These are phyloP conservation scores for Hydractinia echinata DNA, from an alignment of 30 jellyfish, hydroid and myxozoan genomes.

Conservation along the genomic window DNA sequence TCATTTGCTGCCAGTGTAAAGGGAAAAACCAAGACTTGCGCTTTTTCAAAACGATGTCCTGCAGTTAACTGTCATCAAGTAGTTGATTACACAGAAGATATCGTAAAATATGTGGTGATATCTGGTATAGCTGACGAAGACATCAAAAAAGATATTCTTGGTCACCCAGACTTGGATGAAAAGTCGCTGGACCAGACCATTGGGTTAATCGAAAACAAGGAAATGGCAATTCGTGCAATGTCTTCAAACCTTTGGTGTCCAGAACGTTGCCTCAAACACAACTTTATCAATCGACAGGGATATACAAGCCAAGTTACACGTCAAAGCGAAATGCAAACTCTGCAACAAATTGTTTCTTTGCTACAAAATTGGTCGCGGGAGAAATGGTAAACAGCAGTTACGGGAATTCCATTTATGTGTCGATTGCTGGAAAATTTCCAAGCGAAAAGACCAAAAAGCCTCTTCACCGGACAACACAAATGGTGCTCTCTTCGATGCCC, in stretches of 20 bases:
- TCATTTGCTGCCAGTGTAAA: background rate
- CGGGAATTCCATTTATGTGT: too few relatives aligned
- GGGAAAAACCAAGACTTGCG: background rate
- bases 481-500: too few relatives aligned
- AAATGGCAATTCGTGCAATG: background rate
- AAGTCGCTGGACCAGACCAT: background rate
- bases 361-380: background rate
- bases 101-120: background rate
- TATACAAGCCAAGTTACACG: too few relatives aligned
- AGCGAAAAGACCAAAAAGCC: too few relatives aligned
- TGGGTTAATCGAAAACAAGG: background rate
- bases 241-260: too few relatives aligned
- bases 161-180: background rate
- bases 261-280: too few relatives aligned
- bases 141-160: background rate
- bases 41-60: background rate
- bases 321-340: too few relatives aligned
- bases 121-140: conserved; percentile 4
- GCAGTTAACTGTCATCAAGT: background rate
- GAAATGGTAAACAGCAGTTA: background rate
- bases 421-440: too few relatives aligned
- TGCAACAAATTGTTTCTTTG: background rate
- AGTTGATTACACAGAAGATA: background rate
- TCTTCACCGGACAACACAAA: too few relatives aligned
- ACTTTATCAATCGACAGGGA: too few relatives aligned